Evolutionary conservation across 2,113 vertebrate species (phyloP).

Genomic region (Cheilinus undulatus): DNA sequence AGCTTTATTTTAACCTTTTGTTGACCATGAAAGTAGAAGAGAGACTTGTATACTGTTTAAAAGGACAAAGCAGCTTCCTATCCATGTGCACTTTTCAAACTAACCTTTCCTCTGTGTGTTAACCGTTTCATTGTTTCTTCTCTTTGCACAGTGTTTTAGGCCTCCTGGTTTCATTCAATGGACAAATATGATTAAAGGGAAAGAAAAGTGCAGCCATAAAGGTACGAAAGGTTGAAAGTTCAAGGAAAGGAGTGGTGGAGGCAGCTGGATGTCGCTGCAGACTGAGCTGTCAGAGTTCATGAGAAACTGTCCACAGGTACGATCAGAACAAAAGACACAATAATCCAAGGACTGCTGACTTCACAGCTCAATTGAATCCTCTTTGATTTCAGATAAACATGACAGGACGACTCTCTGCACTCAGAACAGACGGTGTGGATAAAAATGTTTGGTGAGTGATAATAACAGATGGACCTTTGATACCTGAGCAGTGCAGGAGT

Average conservation of each 20-base stretch:
- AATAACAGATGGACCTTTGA: conserved; percentile 15
- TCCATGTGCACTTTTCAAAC: too few species aligned
- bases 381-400: conserved; percentile 83
- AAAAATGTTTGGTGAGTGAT: conserved; percentile 92
- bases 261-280: background rate
- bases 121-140: too few species aligned
- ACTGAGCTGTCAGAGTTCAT: background rate
- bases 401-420: conserved; percentile 85
- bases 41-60: too few species aligned
- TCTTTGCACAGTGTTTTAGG: too few species aligned
- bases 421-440: conserved; percentile 87
- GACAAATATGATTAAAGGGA: too few species aligned
- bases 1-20: too few species aligned
- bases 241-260: background rate
- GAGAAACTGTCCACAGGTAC: background rate
- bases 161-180: too few species aligned
- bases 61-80: too few species aligned
- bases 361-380: background rate
- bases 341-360: accelerated
- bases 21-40: too few species aligned
- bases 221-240: background rate
- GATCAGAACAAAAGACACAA: background rate
- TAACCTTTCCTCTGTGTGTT: too few species aligned
- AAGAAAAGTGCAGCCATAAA: background rate
- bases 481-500: background rate